A percentile compares a stretch with the other conserved stretches of the same genome.
Evolutionary conservation across 2,797 vertebrate genomes (phyloP).

Genomic region (Tenualosa ilisha): DNA sequence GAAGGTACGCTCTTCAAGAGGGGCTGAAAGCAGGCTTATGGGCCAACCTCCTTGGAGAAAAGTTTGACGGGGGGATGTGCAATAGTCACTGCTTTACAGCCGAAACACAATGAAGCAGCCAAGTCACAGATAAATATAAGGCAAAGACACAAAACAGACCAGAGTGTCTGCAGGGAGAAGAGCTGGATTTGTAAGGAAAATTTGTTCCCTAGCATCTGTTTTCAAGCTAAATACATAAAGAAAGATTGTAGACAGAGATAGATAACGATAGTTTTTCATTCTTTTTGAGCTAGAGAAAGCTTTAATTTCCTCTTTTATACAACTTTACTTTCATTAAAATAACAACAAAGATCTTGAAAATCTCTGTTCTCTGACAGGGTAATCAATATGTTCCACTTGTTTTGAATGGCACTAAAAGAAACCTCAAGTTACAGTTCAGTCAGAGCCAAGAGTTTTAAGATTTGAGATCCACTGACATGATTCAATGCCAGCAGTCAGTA

Average conservation of each 20-base stretch:
- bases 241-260: neutral
- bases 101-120: neutral
- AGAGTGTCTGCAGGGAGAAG: neutral
- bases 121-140: neutral
- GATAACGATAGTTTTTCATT: constrained; percentile 2
- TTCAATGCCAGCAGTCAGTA: constrained; percentile 4
- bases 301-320: constrained; percentile 13
- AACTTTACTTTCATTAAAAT: neutral
- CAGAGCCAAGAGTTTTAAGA: neutral
- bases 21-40: neutral
- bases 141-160: neutral
- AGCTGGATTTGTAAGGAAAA: neutral
- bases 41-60: neutral
- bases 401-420: constrained; percentile 26
- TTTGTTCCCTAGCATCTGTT: neutral
- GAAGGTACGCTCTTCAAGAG: neutral
- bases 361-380: constrained; percentile 2
- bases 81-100: neutral
- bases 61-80: neutral
- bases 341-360: constrained; percentile 20
- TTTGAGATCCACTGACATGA: constrained; percentile 11
- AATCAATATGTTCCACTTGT: constrained; percentile 28
- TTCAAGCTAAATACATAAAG: neutral
- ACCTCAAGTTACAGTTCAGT: neutral
- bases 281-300: neutral